Evolutionary conservation across 30 jellyfish, hydroid and myxozoan species (phyloP), one percentile per base, ranked within the genome.

Genomic region (Aurelia sp.): DNA sequence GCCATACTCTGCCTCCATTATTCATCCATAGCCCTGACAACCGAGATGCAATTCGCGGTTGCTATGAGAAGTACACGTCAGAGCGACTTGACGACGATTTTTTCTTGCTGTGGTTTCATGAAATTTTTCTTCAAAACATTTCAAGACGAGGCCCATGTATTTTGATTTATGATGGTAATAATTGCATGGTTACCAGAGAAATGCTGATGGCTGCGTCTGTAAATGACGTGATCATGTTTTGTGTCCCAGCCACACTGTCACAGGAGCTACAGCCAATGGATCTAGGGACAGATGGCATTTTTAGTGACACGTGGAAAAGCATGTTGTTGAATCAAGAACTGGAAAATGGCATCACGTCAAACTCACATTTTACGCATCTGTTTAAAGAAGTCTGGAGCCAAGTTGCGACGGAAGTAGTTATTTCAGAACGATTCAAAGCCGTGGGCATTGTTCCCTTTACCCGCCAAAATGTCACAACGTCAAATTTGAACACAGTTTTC

Each of bases 81-180:
- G 70, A 64, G 27, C 90, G 90, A 3, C 50, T 79, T 4, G 90
- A 79, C 33, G 71, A 66, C 13, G 90, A 79, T 41, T 79, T 79
- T 62, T 66, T 79, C 33, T 79, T 79, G 30, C 30, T 31, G 6
- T 79, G 90, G 90, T 79, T 79, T 20, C 81, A 79, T 30, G 90
- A 79, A 33, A 37, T 79, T 48, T 79, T 79, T 55, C 90, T 79
- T 3, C 76, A 65, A 27, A 79, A 64, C 55, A 53, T 64, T 11
- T 50, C 81, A 50, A 66, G 90, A 65, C 51, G 77, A n/a, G 90
- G 90, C 47, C 90, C 90, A 0, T 79, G 81, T 22, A 59, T 79
- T 48, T 67, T 79, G 13, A 63, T 79, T 10, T 79, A 40, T 18
- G 90, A 79, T 68, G 90, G 90, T 6, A 51, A 51, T 21, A 64